Evolutionary conservation across 2,797 vertebrate species (phyloP), one percentile per base, ranked within the genome.

Genomic region (Galago senegalensis): DNA sequence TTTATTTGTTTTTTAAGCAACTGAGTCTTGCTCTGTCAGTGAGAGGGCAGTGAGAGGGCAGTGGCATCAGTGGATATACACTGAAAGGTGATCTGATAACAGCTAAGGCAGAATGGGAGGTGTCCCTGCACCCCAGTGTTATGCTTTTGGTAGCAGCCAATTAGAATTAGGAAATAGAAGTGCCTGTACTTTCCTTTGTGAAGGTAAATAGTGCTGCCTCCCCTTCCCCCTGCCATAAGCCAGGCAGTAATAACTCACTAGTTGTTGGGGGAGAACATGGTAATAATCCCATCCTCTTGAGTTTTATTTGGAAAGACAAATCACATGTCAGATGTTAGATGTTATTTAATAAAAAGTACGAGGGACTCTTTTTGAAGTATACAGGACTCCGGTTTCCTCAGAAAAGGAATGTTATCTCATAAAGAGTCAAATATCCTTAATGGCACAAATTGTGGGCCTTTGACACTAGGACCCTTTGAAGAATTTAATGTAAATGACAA

Each of bases 401-500:
- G 53, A 82, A 96, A 96, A 91, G 16, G 2, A 37, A 17, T 31
- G 0, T 63, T 87, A 94, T 90, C 77, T 92, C 25, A 46, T 72
- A 25, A 97, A 5, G 25, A 88, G 11, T 49, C 31, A 40, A 67
- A 77, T 79, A 53, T 8, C 10, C 6, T 85, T 53, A 92, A n/a
- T 82, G 61, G 23, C 43, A 79, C 2, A 21, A 34, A 93, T 58
- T 86, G 17, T 6, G 79, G 63, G 58, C 29, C 21, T 90, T n/a
- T 92, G 77, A 84, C 23, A 86, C 6, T 11, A 20, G 58, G 37
- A 65, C 27, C 18, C 17, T 21, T 76, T 89, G 94, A 81, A 58
- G 89, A 89, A 95, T 88, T 86, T 72, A 82, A 93, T 70, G n/a
- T 60, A 93, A 95, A 70, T 89, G 61, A 17, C 14, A 70, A 89